phyloP scores from a whole-genome alignment of 2,113 vertebrate genomes.

The Pterocles gutturalis region DNA sequence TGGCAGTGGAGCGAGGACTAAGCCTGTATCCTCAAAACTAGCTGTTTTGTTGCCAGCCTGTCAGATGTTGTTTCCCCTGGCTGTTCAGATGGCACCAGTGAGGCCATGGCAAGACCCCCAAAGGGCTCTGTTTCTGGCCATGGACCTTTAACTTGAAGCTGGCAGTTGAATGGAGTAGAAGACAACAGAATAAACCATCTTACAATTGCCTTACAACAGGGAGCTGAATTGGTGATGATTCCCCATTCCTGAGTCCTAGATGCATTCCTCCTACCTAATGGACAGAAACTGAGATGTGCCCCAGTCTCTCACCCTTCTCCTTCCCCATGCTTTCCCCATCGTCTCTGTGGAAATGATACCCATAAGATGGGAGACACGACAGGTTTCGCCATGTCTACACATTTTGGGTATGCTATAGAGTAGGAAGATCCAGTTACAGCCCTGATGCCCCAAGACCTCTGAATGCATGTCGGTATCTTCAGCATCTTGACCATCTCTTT shows the following conservation, averaged over 20 bases:
- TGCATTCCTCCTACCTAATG: background rate
- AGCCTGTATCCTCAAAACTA: background rate
- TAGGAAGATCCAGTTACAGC: background rate
- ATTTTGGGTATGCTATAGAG: background rate
- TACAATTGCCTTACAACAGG: background rate
- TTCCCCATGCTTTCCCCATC: background rate
- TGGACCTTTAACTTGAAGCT: background rate
- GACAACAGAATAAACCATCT: background rate
- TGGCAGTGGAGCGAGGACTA: background rate
- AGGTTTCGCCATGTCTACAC: accelerated
- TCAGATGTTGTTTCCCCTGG: background rate
- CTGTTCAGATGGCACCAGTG: background rate
- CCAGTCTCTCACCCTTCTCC: background rate
- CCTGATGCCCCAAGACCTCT: background rate
- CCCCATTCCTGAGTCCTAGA: background rate
- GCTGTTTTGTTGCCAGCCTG: background rate
- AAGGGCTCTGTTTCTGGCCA: background rate
- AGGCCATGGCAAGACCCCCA: background rate
- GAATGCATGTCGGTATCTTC: background rate
- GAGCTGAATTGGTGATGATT: background rate
- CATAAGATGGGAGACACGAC: background rate
- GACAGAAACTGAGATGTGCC: background rate
- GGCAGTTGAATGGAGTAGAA: background rate
- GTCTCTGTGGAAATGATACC: background rate
- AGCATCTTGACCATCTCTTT: background rate